Evolutionary conservation across 1,140 invertebrate species (phyloP), one percentile per base, ranked within the genome.

Genomic region (Physella acuta): DNA sequence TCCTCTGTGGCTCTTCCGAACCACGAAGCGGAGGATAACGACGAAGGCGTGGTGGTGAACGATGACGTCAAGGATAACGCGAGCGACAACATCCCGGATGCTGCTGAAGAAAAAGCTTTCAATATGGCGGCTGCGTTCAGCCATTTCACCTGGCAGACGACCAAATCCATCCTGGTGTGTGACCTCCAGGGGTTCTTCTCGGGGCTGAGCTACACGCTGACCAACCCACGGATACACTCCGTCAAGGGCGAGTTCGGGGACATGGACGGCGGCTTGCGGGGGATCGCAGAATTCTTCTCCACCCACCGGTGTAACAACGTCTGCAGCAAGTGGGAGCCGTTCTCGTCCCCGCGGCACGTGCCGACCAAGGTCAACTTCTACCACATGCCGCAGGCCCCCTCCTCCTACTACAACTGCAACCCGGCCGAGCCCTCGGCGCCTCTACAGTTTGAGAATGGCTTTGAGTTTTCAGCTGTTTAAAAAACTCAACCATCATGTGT

Each of bases 141-240:
- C 1, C 74, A 76, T 58, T 76, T 70, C 63, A 69, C 72, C 14
- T 76, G 73, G 72, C 68, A 76, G 44, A 33, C 37, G 3, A 68
- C 68, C n/a, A 52, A 68, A 34, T 17, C 58, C 16, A 26, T 72
- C 31, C 51, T 76, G n/a, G 65, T 76, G 16, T 69, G 66, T 24
- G 74, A 60, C 2, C 59, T 76, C 17, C 69, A 76, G 49, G 74
- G 74, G 3, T 55, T 71, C 16, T 33, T 26, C 28, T 26, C 31
- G 16, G 67, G 34, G 17, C n/a, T 11, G 30, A 36, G 30, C 44
- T 74, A 52, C 37, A 60, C 56, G 11, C 34, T 74, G 17, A 71
- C 73, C 49, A 71, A 70, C 24, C 73, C 73, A 28, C 69, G 66
- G 20, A 66, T 74, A 33, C 73, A 74, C 36, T 74, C 73, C 49